Percentiles rank a stretch among this genome's conserved stretches.
phyloP scores from a whole-genome alignment of 2,113 vertebrate genomes.

The Phyllostomus discolor region DNA sequence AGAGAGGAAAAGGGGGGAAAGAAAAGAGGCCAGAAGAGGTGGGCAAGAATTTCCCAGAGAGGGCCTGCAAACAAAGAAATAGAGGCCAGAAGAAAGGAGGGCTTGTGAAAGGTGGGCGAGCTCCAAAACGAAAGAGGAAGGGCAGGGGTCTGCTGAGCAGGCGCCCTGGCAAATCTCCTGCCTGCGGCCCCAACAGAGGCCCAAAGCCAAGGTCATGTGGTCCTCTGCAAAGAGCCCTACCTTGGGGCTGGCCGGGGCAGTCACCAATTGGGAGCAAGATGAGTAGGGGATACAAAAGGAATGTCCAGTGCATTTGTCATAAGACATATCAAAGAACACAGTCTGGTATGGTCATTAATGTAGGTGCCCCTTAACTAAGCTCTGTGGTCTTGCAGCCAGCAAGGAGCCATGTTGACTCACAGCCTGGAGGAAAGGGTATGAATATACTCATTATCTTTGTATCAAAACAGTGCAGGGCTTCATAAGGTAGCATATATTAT shows the following conservation, averaged over 20 bases:
- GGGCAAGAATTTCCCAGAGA: neutral
- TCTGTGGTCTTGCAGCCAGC: neutral
- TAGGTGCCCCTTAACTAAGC: neutral
- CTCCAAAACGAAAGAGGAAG: neutral
- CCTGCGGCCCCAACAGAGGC: rapidly evolving
- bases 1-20: neutral
- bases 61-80: neutral
- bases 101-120: neutral
- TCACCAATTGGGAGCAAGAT: neutral
- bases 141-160: neutral
- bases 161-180: neutral
- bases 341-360: neutral
- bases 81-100: neutral
- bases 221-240: neutral
- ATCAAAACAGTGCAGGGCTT: neutral
- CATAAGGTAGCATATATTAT: neutral
- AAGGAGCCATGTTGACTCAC: neutral
- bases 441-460: neutral
- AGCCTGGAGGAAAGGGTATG: neutral
- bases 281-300: neutral
- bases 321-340: neutral
- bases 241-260: neutral
- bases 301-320: neutral
- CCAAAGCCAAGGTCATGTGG: neutral
- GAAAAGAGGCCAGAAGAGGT: neutral